Base-by-base conservation (phyloP, 2,888 invertebrate genomes). In the Venusia cambrica region DNA sequence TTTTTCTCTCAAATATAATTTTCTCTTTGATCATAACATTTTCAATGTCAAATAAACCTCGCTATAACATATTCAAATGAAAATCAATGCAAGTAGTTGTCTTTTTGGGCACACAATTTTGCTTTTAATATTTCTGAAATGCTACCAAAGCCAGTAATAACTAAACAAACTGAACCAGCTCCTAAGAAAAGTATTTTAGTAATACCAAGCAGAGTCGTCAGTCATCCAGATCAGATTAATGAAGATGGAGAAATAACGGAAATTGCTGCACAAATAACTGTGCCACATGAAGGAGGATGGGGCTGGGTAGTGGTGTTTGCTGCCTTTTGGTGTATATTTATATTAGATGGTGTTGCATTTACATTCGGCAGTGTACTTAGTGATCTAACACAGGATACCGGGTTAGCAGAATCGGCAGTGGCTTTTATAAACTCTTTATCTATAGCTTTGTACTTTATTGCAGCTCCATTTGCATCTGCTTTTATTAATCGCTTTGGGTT, bases 401-500 rank as follows among this genome's bases (percentile, higher is more conserved):
- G 52, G 36, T 28, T 61, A 30, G 31, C 62, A 5, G 59, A 68
- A 29, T 72, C 79, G 3, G 26, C 75, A 9, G 57, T 76, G 17
- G 70, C 76, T 21, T 53, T 85, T 14, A 52, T 75, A 5, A 87
- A 81, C 54, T 85, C 85, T 17, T 54, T 84, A 34, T 66, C 79
- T 21, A 44, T 79, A 14, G 69, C 81, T 18, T 39, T 85, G 35
- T 87, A 85, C 51, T 79, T 73, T 38, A 48, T 72, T 8, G 63
- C 52, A 19, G 73, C 75, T 0, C 85, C 85, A 12, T 27, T 87
- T 14, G 71, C 66, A 6, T 81, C 85, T 10, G 83, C 83, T 10
- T 66, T 78, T 37, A 79, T 85, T 21, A 87, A 87, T 47, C 67
- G 84, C 26, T 84, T 73, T 59, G 85, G 85, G 32, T 87, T 87